Evolutionary conservation across 1,140 invertebrate genomes (phyloP), one percentile per base, ranked within the genome.

Genomic region (Thaumatotibia leucotreta): DNA sequence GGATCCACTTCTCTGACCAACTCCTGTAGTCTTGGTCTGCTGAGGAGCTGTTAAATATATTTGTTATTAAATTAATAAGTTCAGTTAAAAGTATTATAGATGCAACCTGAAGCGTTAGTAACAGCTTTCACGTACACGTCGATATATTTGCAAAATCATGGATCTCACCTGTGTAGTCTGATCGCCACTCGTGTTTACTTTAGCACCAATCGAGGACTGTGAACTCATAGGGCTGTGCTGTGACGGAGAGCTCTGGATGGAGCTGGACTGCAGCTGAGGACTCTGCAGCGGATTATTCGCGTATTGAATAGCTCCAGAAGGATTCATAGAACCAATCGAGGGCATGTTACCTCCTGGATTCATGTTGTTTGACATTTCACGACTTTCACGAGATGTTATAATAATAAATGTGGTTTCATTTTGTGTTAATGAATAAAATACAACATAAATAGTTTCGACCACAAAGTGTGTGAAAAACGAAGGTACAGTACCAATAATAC

Each of bases 1-100:
- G 97, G 96, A 91, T 99, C 98, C 10, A 99, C 97, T 91, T 99
- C 97, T 71, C 97, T 93, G 0, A 99, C 97, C 27, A 99, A 86
- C 75, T 99, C 98, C 89, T 97, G 95, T 20, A 99, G 91, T 66
- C 97, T 91, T 14, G 96, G 94, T 88, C 97, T 96, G 49, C 96
- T 97, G 22, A 98, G 84, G 39, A 80, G 68, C 76, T 85, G 76
- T 35, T 5, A 45, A 5, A 20, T 0, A 45, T 33, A 33, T 33
- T 33, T 4, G 10, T 33, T 33, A 4, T 33, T 33, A 33, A 11
- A 10, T 33, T 33, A 4, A 33, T n/a, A n/a, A n/a, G n/a, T n/a
- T n/a, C n/a, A n/a, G n/a, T n/a, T n/a, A n/a, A n/a, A n/a, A n/a
- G n/a, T n/a, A n/a, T n/a, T n/a, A n/a, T n/a, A n/a, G n/a, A n/a